Conservation (phyloP, 2,113 vertebrate species). For the Camelus dromedarius region DNA sequence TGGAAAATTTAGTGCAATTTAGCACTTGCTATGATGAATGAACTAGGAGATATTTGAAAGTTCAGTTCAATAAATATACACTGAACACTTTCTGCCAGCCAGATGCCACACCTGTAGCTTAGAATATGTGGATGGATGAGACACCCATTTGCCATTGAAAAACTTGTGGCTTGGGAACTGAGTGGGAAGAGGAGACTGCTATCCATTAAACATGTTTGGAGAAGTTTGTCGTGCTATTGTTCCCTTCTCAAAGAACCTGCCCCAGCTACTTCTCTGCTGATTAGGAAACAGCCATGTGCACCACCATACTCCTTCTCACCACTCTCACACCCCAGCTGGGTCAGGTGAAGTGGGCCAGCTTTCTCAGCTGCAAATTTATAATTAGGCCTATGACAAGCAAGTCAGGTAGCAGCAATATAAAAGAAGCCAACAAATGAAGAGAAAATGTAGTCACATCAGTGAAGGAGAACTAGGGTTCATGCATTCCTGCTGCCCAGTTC, state of each 20-base stretch:
- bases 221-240: not conserved
- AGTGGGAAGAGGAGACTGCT: not conserved
- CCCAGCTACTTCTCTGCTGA: not conserved
- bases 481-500: not conserved
- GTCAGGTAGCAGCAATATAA: not conserved
- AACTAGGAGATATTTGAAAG: conserved; percentile 1
- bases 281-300: not conserved
- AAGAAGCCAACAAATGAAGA: not conserved
- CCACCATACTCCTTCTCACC: not conserved
- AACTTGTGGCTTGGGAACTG: not conserved
- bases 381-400: not conserved
- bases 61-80: not conserved
- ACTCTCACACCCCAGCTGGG: not conserved
- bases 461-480: not conserved
- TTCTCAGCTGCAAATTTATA: not conserved
- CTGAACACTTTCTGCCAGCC: not conserved
- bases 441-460: not conserved
- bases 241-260: not conserved
- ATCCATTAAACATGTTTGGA: not conserved
- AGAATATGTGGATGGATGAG: conserved; percentile 22
- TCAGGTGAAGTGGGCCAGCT: not conserved
- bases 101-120: not conserved
- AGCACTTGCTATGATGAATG: conserved; percentile 11
- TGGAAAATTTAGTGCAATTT: conserved; percentile 27
- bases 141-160: not conserved